Base-by-base conservation (phyloP, 1,140 invertebrate genomes). In the Heliconius eleuchia region DNA sequence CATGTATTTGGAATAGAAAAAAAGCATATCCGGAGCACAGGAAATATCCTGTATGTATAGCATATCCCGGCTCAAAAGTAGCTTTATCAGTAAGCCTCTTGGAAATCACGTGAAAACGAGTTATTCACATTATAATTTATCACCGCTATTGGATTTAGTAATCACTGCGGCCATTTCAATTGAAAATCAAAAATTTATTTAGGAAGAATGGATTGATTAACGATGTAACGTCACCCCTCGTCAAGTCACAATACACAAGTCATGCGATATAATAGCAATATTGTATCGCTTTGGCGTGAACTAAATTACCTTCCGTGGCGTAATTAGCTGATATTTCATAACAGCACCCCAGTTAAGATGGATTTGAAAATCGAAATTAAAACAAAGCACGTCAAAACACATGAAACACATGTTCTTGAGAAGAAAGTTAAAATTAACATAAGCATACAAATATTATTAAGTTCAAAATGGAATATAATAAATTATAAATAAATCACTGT, bases 141-240 rank as follows among this genome's bases (percentile, higher is more conserved):
- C 87, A 89, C 84, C 80, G 71, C 84, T 87, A 85, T 88, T 87
- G 84, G 84, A 87, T 91, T 88, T 88, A 82, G 84, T 87, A 92
- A 91, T 89, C 89, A 86, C 80, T 82, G 85, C 76, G 80, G 81
- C 77, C 80, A 91, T 89, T 90, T 82, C 87, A 88, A 91, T 89
- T 89, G 87, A 91, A 94, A 91, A 92, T 92, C 89, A 89, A 89
- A 92, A 89, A 89, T 90, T 91, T 89, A 86, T 88, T 88, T 80
- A 77, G 84, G 85, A 89, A 89, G 88, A 92, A 91, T 87, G 82
- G 85, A 86, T 82, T 92, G 92, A 94, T 94, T 94, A 92, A 94
- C 89, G 91, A 94, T 88, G 86, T 81, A 76, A 82, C 88, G 89
- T 89, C 89, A 88, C 86, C 88, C 88, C 86, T 83, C 84, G 84